A percentile compares a stretch with the other conserved stretches of the same genome.
Evolutionary conservation across 64 coral and sea anemone genomes (phyloP).

Genomic region (Montipora cactus): DNA sequence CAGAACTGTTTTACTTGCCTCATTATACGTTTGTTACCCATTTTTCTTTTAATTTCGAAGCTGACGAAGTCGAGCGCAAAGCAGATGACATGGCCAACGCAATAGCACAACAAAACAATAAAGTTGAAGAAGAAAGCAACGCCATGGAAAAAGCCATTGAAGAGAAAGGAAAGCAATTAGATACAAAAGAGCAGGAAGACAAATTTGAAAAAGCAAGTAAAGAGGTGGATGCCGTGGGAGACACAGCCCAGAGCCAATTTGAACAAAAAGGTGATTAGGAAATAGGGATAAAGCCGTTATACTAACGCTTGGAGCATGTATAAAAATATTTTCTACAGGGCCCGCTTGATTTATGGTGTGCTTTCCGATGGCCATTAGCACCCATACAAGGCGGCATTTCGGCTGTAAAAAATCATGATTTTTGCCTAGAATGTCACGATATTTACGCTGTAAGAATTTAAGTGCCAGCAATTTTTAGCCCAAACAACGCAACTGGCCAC

Average conservation of each 20-base stretch:
- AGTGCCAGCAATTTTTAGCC: no score
- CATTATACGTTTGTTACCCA: not conserved
- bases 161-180: constrained; percentile 40
- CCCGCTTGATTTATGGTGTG: no score
- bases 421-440: no score
- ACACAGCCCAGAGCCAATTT: constrained; percentile 15
- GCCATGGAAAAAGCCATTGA: constrained; percentile 70
- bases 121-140: constrained; percentile 64
- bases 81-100: constrained; percentile 56
- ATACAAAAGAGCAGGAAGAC: constrained; percentile 52
- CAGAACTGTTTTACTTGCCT: no score
- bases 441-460: no score
- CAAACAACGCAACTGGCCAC: no score
- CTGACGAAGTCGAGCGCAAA: constrained; percentile 43
- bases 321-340: no score
- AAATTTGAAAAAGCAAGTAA: constrained; percentile 74
- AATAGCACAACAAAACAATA: constrained; percentile 60
- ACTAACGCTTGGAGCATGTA: no score
- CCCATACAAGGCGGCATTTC: no score
- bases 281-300: no score
- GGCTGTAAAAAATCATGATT: no score
- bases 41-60: constrained; percentile 9
- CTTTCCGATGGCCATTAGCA: no score
- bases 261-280: constrained; percentile 5
- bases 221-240: constrained; percentile 28